Base-by-base conservation (phyloP, 2,113 vertebrate genomes). In the Lampris megalopsis region DNA sequence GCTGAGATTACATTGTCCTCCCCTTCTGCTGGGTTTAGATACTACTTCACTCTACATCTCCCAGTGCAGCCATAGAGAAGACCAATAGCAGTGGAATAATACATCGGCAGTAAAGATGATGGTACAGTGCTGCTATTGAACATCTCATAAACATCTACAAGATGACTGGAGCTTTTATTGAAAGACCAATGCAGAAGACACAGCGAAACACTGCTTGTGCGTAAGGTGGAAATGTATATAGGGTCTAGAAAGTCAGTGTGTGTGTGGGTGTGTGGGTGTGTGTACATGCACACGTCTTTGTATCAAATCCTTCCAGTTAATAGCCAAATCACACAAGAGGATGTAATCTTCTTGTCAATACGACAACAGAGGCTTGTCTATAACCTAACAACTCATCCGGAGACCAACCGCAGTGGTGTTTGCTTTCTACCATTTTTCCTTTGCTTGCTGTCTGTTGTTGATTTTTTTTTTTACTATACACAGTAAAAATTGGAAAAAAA, bases 71-170 rank as follows among this genome's bases (percentile, higher is more conserved):
- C 70, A 82, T 83, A 81, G 85, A 78, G 64, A 85, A 88, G 84
- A 90, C 68, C 40, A 78, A 88, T 50, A 68, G 79, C 60, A 64
- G 81, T 54, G 54, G 50, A 76, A 79, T 24, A 24, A 24, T 84
- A 75, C 56, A 41, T 82, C 79, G 84, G 57, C 60, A 49, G 70
- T 83, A 81, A 89, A 86, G 83, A 84, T 82, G 82, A 86, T 78
- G 11, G 37, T 54, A 63, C 42, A 47, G 71, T 59, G 67, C 57
- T 69, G 57, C 85, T 83, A 79, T 68, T 75, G 79, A 85, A 58
- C 10, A 1, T 69, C 82, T 79, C 71, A 71, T 60, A 73, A 24
- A 84, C 79, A 79, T 68, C 64, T 76, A 57, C 13, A 75, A 68
- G 82, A 81, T 40, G 75, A 77, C 77, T 66, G 75, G 71, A 70